phyloP scores from a whole-genome alignment of 2,797 vertebrate species.

The Phoebastria nigripes region DNA sequence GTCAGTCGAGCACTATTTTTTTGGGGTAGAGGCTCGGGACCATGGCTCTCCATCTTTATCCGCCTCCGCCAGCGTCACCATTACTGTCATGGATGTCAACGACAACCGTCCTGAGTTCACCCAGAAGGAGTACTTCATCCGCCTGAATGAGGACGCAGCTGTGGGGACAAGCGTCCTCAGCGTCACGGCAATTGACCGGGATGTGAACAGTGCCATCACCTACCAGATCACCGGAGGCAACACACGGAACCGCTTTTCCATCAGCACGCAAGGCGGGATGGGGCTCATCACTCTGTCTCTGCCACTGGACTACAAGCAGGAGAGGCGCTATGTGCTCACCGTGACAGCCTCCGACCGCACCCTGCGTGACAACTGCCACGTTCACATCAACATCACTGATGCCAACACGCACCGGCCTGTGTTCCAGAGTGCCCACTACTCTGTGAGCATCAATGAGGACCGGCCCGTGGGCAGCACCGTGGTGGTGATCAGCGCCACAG shows the following conservation, averaged over 20 bases:
- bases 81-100: constrained; percentile 96
- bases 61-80: constrained; percentile 91
- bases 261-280: constrained; percentile 89
- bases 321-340: constrained; percentile 91
- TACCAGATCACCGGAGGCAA: constrained; percentile 98
- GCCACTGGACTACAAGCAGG: constrained; percentile 97
- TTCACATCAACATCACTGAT: constrained; percentile 96
- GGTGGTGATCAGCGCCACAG: constrained; percentile 94
- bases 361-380: constrained; percentile 92
- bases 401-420: constrained; percentile 96
- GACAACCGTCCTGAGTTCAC: constrained; percentile 96
- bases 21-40: constrained; percentile 93
- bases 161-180: constrained; percentile 94
- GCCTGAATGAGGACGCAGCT: constrained; percentile 90
- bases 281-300: constrained; percentile 92
- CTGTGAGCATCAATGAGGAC: constrained; percentile 93
- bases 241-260: constrained; percentile 94
- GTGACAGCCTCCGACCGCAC: constrained; percentile 96
- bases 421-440: constrained; percentile 97
- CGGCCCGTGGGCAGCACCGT: constrained; percentile 91
- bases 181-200: constrained; percentile 91
- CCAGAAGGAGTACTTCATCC: constrained; percentile 90
- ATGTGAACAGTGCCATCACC: constrained; percentile 94
- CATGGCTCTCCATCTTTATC: constrained; percentile 90
- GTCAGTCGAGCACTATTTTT: constrained; percentile 92